phyloP scores from a whole-genome alignment of 1,140 invertebrate genomes.

The Meloidogyne floridensis region DNA sequence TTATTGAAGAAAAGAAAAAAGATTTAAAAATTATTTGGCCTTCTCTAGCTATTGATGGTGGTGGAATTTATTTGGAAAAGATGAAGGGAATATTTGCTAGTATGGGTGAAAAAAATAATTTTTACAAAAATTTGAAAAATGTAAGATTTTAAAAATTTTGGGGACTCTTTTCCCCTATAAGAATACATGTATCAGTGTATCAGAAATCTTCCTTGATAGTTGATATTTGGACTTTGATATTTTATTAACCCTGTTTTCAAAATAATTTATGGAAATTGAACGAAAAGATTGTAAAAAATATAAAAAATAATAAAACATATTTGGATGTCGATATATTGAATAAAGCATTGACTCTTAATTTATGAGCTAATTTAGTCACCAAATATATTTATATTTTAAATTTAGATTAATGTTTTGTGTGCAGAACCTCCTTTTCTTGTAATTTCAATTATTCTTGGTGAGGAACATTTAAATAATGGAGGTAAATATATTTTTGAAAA shows the following conservation, averaged over 20 bases:
- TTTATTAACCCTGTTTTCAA: too few relatives aligned
- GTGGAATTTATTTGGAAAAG: conserved; percentile 14
- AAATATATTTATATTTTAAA: neutral
- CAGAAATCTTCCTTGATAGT: too few relatives aligned
- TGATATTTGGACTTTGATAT: too few relatives aligned
- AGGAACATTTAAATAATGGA: conserved; percentile 55
- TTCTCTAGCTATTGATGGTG: neutral
- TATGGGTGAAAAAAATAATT: conserved; percentile 25
- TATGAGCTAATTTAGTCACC: neutral
- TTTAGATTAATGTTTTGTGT: conserved; percentile 14
- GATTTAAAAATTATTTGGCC: neutral
- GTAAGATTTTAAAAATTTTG: conserved; percentile 21
- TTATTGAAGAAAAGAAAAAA: neutral
- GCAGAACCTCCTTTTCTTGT: conserved; percentile 26
- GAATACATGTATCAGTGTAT: too few relatives aligned
- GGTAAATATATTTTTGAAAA: conserved; percentile 70
- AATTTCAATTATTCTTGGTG: conserved; percentile 17
- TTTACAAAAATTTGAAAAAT: conserved; percentile 29
- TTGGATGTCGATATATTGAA: too few relatives aligned
- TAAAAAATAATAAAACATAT: too few relatives aligned
- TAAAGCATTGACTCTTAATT: neutral
- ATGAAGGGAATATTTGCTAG: conserved; percentile 13
- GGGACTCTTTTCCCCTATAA: too few relatives aligned
- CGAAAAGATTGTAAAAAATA: too few relatives aligned
- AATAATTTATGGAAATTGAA: too few relatives aligned